These are phyloP conservation scores for Malurus alboscapulatus DNA, from an alignment of 2,113 vertebrate species.

Conservation along the genomic window DNA sequence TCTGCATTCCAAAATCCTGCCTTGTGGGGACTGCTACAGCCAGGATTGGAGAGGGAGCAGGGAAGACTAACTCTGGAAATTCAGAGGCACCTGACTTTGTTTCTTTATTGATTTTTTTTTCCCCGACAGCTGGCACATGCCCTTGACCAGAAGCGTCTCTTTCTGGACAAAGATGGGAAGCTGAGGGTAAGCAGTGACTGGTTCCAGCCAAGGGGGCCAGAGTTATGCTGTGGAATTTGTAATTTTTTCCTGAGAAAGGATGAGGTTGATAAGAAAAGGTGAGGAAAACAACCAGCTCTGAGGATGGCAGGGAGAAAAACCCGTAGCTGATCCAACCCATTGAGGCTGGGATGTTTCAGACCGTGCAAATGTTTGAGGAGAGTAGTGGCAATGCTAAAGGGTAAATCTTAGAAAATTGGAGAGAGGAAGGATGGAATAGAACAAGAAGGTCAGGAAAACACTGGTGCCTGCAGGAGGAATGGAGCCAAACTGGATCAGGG, in stretches of 20 bases:
- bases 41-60: neutral
- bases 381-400: neutral
- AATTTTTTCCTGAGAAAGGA: neutral
- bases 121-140: neutral
- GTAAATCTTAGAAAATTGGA: neutral
- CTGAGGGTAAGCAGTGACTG: constrained; percentile 4
- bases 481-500: neutral
- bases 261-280: neutral
- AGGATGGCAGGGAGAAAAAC: neutral
- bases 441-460: neutral
- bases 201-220: neutral
- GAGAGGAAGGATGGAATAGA: neutral
- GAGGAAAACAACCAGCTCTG: neutral
- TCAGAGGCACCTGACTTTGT: neutral
- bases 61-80: neutral
- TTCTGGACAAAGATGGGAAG: neutral
- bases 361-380: neutral
- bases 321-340: fast-evolving
- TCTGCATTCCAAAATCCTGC: neutral
- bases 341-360: neutral
- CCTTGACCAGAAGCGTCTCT: neutral
- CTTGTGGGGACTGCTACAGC: neutral
- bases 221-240: neutral
- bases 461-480: neutral
- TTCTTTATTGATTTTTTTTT: neutral